phyloP scores from a whole-genome alignment of 2,797 vertebrate species.

The Parauchenoglanis ngamensis region DNA sequence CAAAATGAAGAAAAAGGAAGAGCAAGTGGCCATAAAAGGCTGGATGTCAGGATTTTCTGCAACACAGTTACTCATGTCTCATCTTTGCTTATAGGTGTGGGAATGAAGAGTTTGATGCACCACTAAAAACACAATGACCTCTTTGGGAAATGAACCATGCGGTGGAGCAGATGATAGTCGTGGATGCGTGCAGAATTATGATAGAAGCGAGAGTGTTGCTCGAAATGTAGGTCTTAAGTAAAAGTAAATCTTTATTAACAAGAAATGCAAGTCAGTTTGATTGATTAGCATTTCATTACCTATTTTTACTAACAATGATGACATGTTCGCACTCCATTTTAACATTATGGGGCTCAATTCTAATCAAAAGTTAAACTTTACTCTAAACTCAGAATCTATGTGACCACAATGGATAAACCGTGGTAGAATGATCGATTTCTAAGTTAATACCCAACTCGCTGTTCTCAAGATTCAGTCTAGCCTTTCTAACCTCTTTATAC shows the following conservation, averaged over 20 bases:
- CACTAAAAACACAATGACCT: constrained; percentile 49
- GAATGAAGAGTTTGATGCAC: constrained; percentile 38
- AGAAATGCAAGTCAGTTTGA: background rate
- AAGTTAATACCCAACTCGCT: background rate
- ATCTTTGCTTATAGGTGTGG: constrained; percentile 39
- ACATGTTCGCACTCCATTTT: background rate
- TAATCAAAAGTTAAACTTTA: background rate
- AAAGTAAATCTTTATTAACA: background rate
- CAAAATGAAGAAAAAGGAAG: constrained; percentile 6
- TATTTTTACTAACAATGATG: background rate
- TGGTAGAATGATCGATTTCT: background rate
- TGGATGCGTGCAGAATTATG: constrained; percentile 45
- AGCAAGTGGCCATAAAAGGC: constrained; percentile 31
- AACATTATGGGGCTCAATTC: background rate
- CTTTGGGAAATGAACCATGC: constrained; percentile 60
- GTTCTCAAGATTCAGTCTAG: background rate
- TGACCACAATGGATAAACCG: background rate
- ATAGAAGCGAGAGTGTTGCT: constrained; percentile 14
- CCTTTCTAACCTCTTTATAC: background rate
- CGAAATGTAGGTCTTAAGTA: background rate
- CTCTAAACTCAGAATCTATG: background rate
- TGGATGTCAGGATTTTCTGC: background rate
- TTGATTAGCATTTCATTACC: background rate
- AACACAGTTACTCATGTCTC: constrained; percentile 29
- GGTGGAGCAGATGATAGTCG: constrained; percentile 47